Evolutionary conservation across 2,888 invertebrate genomes (phyloP).

Genomic region (Pedicia rivosa): DNA sequence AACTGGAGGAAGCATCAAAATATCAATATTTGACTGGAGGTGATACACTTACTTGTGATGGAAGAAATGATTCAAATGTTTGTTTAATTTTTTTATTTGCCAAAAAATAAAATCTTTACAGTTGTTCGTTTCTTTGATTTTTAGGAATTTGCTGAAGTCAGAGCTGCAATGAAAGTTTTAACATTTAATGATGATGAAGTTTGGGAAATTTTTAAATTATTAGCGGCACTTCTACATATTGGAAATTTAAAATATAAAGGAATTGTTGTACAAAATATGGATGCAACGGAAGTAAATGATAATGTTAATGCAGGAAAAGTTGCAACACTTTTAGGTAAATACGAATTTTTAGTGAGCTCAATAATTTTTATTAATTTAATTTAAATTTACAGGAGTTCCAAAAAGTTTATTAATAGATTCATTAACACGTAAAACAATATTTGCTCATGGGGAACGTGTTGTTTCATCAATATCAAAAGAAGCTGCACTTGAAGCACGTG

Average conservation of each 20-base stretch:
- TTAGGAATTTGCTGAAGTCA: conserved; percentile 71
- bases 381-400: no score
- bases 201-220: conserved; percentile 66
- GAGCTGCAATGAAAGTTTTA: conserved; percentile 84
- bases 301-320: conserved; percentile 48
- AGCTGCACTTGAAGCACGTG: conserved; percentile 68
- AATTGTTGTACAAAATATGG: conserved; percentile 61
- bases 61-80: conserved; percentile 58
- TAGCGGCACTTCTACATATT: conserved; percentile 78
- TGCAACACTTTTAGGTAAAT: conserved; percentile 51
- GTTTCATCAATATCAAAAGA: conserved; percentile 56
- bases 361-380: no score
- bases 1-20: conserved; percentile 52
- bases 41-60: conserved; percentile 57
- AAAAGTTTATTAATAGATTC: conserved; percentile 57
- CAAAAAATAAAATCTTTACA: conserved; percentile 56
- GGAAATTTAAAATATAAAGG: conserved; percentile 80
- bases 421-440: conserved; percentile 72
- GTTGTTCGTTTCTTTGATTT: conserved; percentile 75
- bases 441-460: conserved; percentile 68
- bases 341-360: no score
- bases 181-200: conserved; percentile 74
- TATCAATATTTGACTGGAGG: conserved; percentile 76
- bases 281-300: conserved; percentile 73
- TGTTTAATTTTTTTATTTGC: conserved; percentile 69